Percentiles rank a stretch among this genome's conserved stretches.
phyloP scores from a whole-genome alignment of 2,888 invertebrate species.

The Amphiduros pacificus region DNA sequence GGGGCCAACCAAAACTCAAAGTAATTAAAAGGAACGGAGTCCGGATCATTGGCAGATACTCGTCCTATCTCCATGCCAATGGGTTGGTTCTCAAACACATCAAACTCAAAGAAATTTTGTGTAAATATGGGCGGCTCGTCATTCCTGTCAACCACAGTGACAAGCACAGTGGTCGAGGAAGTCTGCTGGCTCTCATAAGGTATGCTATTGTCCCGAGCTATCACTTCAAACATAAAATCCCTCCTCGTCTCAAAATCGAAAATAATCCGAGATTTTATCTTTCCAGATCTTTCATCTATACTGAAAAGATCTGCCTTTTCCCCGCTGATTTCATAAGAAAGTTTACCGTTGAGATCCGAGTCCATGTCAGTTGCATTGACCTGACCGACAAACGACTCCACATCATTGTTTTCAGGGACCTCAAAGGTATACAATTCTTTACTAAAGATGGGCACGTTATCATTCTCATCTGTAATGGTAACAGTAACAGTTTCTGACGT shows the following conservation, averaged over 20 bases:
- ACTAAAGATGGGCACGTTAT: constrained; percentile 4
- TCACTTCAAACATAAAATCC: constrained; percentile 64
- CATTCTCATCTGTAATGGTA: constrained; percentile 10
- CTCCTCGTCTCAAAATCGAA: constrained; percentile 10
- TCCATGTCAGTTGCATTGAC: constrained; percentile 16
- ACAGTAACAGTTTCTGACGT: constrained; percentile 4
- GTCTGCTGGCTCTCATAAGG: constrained; percentile 82
- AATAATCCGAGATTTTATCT: constrained; percentile 1
- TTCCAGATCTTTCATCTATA: constrained; percentile 3
- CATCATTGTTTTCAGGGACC: constrained; percentile 8
- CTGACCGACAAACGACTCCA: not conserved
- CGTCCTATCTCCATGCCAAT: constrained; percentile 14
- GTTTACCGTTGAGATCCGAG: not conserved
- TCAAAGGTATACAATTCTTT: not conserved
- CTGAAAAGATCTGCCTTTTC: constrained; percentile 4
- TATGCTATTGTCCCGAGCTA: constrained; percentile 81
- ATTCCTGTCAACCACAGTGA: constrained; percentile 19
- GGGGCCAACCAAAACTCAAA: constrained; percentile 9
- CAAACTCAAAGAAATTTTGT: constrained; percentile 4
- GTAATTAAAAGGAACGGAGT: constrained; percentile 8
- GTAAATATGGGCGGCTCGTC: constrained; percentile 22
- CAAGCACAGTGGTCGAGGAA: constrained; percentile 76
- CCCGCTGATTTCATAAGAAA: not conserved
- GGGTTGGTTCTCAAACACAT: constrained; percentile 25
- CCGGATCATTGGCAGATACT: constrained; percentile 11